Evolutionary conservation across 2,113 vertebrate genomes (phyloP), one percentile per base, ranked within the genome.

Genomic region (Boulengeromyrus knoepffleri): DNA sequence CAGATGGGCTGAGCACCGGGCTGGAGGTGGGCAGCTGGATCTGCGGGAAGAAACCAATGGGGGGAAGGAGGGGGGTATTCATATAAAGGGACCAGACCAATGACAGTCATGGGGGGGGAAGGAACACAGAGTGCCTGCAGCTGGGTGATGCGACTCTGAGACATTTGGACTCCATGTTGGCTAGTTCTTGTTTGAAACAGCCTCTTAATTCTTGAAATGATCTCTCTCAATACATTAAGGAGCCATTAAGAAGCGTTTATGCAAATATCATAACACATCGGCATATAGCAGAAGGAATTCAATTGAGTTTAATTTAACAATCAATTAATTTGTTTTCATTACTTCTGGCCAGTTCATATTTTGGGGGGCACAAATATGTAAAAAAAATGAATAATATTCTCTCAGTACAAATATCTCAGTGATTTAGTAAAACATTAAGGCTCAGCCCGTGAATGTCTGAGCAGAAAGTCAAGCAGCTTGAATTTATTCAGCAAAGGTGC

Each of bases 21-120:
- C 95, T 97, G 0, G 94, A 94, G 84, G 96, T 94, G 88, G 97
- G 97, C 92, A 99, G 95, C 53, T 96, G 97, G 93, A 99, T 99
- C 98, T 99, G 93, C 19, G 1, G 74, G 80, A 46, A 53, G 52
- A 49, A 77, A 19, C 6, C 46, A 24, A 17, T 6, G 7, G 39
- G 53, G 19, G 9, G 27, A 12, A 19, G 21, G 80, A 15, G 88
- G 62, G 24, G 10, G 27, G 66, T 24, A 46, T 53, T 52, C 49
- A 87, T n/a, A 19, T 50, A 9, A 89, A 74, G 8, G 8, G 42
- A 36, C 24, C 46, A 17, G 15, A 42, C 46, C 52, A 24, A 88
- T 15, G 47, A 24, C 8, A 42, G 1, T 45, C 2, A 31, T 31
- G 80, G 56, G 46, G 3, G 3, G 90, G n/a, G 88, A 88, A 45